phyloP scores from a whole-genome alignment of 2,888 invertebrate genomes.

The Acholoe squamosa region DNA sequence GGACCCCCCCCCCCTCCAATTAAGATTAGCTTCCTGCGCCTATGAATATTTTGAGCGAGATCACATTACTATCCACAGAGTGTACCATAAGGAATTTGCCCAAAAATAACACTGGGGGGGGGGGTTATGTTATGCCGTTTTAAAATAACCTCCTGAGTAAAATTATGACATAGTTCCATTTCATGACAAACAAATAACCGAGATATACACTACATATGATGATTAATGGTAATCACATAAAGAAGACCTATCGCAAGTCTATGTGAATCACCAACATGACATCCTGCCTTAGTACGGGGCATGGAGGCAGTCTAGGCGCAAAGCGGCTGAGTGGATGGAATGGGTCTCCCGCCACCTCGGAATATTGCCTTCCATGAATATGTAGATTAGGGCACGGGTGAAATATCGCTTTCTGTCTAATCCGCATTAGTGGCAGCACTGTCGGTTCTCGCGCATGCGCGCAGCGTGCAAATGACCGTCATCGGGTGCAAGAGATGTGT shows the following conservation, averaged over 20 bases:
- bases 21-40: too few species aligned
- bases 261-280: not conserved
- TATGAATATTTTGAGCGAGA: too few species aligned
- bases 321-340: slow-evolving; percentile 24
- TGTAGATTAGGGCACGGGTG: slow-evolving; percentile 33
- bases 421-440: slow-evolving; percentile 41
- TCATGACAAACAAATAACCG: too few species aligned
- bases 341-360: slow-evolving; percentile 29
- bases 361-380: slow-evolving; percentile 11
- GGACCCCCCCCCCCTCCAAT: too few species aligned
- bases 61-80: too few species aligned
- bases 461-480: slow-evolving; percentile 19
- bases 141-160: too few species aligned
- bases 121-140: too few species aligned
- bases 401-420: slow-evolving; percentile 31
- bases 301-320: not conserved
- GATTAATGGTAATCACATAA: too few species aligned
- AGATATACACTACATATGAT: too few species aligned
- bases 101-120: too few species aligned
- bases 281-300: not conserved
- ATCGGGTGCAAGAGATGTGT: not conserved
- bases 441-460: slow-evolving; percentile 2
- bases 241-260: not conserved
- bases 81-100: too few species aligned
- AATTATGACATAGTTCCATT: too few species aligned